phyloP scores from a whole-genome alignment of 2,888 invertebrate species.

The Drosophila merina region DNA sequence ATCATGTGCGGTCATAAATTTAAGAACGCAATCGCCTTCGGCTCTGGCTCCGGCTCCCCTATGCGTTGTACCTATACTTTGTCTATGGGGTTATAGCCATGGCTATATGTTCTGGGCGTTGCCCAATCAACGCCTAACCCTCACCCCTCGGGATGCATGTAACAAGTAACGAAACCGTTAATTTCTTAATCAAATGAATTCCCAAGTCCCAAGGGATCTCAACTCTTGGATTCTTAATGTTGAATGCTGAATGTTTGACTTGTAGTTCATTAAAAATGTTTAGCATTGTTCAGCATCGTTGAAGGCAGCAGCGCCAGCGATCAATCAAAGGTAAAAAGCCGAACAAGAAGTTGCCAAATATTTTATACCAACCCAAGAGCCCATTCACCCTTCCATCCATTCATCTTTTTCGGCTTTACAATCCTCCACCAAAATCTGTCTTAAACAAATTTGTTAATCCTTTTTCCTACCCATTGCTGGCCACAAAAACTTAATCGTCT shows the following conservation, averaged over 20 bases:
- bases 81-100: not conserved
- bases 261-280: conserved; percentile 73
- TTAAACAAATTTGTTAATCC: conserved; percentile 41
- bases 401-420: conserved; percentile 1
- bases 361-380: not conserved
- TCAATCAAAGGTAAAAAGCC: conserved; percentile 31
- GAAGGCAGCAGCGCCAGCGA: conserved; percentile 47
- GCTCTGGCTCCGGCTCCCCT: conserved; percentile 18
- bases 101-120: conserved; percentile 68
- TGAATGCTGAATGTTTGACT: conserved; percentile 49
- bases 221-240: conserved; percentile 1
- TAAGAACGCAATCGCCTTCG: conserved; percentile 66
- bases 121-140: conserved; percentile 78
- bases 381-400: conserved; percentile 1
- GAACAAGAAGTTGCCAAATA: conserved; percentile 2
- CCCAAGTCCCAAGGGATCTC: conserved; percentile 30
- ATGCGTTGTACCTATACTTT: not conserved
- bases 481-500: conserved; percentile 20
- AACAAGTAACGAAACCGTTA: conserved; percentile 72
- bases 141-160: conserved; percentile 44
- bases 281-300: conserved; percentile 63
- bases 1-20: conserved; percentile 78
- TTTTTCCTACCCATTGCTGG: conserved; percentile 10
- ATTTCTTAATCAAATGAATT: conserved; percentile 63
- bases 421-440: not conserved